Percentiles rank a stretch among this genome's conserved stretches.
Conservation (phyloP, 2,797 vertebrate species). For the Semaprochilodus insignis region DNA sequence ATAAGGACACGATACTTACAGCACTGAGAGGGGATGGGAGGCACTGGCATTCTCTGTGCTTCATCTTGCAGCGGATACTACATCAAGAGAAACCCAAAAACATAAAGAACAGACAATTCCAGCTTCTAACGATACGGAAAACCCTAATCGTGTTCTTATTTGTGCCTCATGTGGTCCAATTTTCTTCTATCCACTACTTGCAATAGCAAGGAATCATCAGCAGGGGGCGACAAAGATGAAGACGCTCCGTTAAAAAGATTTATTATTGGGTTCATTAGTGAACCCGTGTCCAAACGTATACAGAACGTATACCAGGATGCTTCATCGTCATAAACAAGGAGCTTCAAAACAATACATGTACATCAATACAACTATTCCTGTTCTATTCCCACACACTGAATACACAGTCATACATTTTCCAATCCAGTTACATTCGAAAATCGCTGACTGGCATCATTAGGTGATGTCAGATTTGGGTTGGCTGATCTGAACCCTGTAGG, state of each 20-base stretch:
- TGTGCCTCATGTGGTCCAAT: neutral
- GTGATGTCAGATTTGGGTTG: too few species aligned
- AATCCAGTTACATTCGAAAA: too few species aligned
- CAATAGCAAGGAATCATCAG: neutral
- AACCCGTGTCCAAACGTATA: too few species aligned
- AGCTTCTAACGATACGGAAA: neutral
- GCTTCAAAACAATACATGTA: too few species aligned
- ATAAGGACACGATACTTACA: conserved; percentile 83
- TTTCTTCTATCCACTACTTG: neutral
- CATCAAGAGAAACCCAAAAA: conserved; percentile 18
- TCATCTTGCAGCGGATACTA: conserved; percentile 86
- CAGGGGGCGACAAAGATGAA: conserved; percentile 10
- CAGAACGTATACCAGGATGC: too few species aligned
- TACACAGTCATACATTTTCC: too few species aligned
- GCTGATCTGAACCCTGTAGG: neutral
- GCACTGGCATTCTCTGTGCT: conserved; percentile 78
- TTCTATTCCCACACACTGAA: too few species aligned
- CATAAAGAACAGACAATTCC: neutral
- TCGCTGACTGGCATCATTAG: too few species aligned
- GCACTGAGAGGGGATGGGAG: conserved; percentile 89
- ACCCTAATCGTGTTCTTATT: neutral
- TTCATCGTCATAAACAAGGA: too few species aligned
- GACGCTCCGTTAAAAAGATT: neutral
- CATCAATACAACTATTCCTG: too few species aligned
- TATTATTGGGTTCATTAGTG: too few species aligned